Evolutionary conservation across 2,797 vertebrate genomes (phyloP), one percentile per base, ranked within the genome.

Genomic region (Betta splendens): DNA sequence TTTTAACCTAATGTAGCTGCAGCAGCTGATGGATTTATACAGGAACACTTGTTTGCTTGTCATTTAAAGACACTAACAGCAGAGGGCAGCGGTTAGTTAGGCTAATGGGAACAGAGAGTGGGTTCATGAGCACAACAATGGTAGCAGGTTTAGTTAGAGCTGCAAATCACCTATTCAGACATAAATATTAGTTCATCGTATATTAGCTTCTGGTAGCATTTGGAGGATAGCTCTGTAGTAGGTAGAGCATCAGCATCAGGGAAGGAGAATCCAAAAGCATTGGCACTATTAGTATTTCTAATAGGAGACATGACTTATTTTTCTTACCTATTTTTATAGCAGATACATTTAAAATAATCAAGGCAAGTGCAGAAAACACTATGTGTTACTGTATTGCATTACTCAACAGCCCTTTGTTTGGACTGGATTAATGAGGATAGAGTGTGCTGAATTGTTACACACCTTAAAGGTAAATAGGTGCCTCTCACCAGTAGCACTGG

Each of bases 1-100:
- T 11, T 12, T 5, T 15, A 1, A 31, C 5, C 8, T 36, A 3
- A 1, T 4, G 0, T 22, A 33, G 31, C 9, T 8, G 21, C 21
- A 51, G 32, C 32, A 33, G 33, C 15, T 35, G 5, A 35, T 16
- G 33, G 12, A 35, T n/a, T 35, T 16, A n/a, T 35, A n/a, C 33
- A 2, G 10, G 10, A 2, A 5, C 23, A 25, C 9, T 28, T 28
- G 3, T 6, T 6, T 25, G 25, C n/a, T 5, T 69, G 74, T 54
- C 44, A 54, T 67, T 68, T 18, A 13, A 10, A 26, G 7, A 9
- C 2, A 20, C 21, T 11, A 68, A 56, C 87, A 80, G 64, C 28
- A 73, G 85, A 42, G 77, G 88, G 82, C 80, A 76, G 72, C 64
- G 42, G 23, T 8, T 16, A 64, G 54, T 49, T 54, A 25, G 36